phyloP scores from a whole-genome alignment of 2,113 vertebrate species.

The Morone chrysops region DNA sequence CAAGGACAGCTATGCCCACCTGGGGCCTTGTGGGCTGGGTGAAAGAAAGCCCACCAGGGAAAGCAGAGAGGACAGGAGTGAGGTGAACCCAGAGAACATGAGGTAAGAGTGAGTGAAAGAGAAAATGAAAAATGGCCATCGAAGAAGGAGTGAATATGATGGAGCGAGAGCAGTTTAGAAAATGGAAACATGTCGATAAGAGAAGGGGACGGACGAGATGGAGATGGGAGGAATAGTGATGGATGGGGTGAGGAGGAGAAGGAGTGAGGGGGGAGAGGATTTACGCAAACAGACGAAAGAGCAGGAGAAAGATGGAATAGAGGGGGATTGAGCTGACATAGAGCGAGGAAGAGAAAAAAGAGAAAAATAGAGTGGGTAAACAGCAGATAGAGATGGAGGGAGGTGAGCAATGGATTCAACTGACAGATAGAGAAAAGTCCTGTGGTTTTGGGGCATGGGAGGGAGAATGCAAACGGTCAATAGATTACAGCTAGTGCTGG shows the following conservation, averaged over 20 bases:
- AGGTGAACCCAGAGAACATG: constrained; percentile 55
- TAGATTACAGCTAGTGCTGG: constrained; percentile 77
- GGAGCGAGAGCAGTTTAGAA: constrained; percentile 82
- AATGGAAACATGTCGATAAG: constrained; percentile 87
- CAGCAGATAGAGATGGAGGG: constrained; percentile 74
- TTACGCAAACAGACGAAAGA: constrained; percentile 74
- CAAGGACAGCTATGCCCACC: constrained; percentile 77
- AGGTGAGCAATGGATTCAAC: constrained; percentile 75
- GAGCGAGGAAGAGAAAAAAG: constrained; percentile 42
- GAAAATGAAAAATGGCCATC: constrained; percentile 77
- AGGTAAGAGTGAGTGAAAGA: constrained; percentile 64
- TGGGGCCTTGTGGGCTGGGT: constrained; percentile 57
- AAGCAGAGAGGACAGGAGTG: constrained; percentile 50
- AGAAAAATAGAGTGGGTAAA: constrained; percentile 72
- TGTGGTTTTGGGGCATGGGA: constrained; percentile 74
- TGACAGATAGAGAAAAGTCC: constrained; percentile 78
- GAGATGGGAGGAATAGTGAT: constrained; percentile 82
- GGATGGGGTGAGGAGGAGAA: constrained; percentile 75
- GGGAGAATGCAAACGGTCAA: constrained; percentile 79
- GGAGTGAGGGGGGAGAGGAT: constrained; percentile 39
- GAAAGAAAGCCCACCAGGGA: constrained; percentile 67
- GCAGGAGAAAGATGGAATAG: constrained; percentile 70
- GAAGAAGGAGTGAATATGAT: constrained; percentile 80
- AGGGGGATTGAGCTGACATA: constrained; percentile 74
- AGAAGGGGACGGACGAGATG: constrained; percentile 78